These are phyloP conservation scores for Perognathus longimembris DNA, from an alignment of 2,113 vertebrate genomes.

Conservation along the genomic window DNA sequence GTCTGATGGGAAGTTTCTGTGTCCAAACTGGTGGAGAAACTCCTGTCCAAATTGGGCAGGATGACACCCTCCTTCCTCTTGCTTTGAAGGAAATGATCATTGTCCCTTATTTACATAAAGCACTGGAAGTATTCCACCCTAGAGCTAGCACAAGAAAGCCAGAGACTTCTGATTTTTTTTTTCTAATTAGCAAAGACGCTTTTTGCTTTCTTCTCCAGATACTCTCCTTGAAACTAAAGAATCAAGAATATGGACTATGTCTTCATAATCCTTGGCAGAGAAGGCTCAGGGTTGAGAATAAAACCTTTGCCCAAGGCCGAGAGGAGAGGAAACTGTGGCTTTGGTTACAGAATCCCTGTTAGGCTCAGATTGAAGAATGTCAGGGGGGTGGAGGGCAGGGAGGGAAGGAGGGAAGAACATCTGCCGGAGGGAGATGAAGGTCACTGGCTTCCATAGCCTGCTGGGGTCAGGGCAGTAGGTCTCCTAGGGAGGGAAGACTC, in stretches of 20 bases:
- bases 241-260: background rate
- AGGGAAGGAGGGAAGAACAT: background rate
- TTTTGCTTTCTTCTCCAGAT: conserved; percentile 25
- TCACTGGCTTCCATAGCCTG: background rate
- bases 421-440: background rate
- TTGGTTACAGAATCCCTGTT: background rate
- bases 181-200: background rate
- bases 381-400: background rate
- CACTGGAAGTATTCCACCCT: background rate
- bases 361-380: background rate
- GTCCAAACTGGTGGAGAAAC: background rate
- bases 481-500: background rate
- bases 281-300: background rate
- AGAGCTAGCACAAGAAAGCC: background rate
- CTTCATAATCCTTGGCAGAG: background rate
- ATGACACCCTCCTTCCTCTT: background rate
- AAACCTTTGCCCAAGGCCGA: background rate
- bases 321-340: background rate
- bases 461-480: too few relatives aligned
- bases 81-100: conserved; percentile 35
- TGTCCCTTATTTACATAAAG: background rate
- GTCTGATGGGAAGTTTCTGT: too few relatives aligned
- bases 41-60: background rate
- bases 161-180: conserved; percentile 20
- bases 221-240: background rate